Evolutionary conservation across 2,797 vertebrate species (phyloP), one percentile per base, ranked within the genome.

Genomic region (Leontopithecus rosalia): DNA sequence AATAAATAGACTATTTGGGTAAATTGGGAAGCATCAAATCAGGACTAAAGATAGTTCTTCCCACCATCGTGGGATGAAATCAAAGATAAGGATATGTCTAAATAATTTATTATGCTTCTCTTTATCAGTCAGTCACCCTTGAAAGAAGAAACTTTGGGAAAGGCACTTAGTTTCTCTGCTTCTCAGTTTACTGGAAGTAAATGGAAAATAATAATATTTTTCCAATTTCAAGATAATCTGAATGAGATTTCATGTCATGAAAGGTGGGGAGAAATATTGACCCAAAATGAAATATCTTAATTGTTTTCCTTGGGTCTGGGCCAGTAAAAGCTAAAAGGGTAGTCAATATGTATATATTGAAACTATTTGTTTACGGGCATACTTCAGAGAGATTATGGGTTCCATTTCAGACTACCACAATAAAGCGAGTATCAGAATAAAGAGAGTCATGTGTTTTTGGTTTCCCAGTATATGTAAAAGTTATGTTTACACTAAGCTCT

Each of bases 231-330:
- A 58, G 73, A 55, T 85, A 41, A 61, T 85, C 84, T 61, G 17
- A 57, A 36, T 80, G 15, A 73, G 52, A 36, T 41, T 11, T 70
- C 22, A 26, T 24, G 17, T 61, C 83, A 50, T 80, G 22, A 88
- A 91, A 88, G 15, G 2, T 70, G n/a, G 7, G 20, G 24, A 77
- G 50, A 14, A 46, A 4, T 77, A 55, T 77, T 87, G 30, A 26
- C 36, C 43, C 20, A 19, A 57, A 73, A 88, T 94, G 48, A 92
- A 76, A 75, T 75, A 75, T 81, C 52, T 82, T 58, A 19, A 33
- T 43, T 76, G 11, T 88, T 79, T 95, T 92, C 85, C 85, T 90
- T 92, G 92, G 58, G 3, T 46, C 52, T 90, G n/a, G 33, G 20
- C 75, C 52, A 57, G 22, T 87, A 91, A 55, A 83, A 72, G 30